Conservation (phyloP, 2,888 invertebrate species). For the Acanthococcus lagerstroemiae region DNA sequence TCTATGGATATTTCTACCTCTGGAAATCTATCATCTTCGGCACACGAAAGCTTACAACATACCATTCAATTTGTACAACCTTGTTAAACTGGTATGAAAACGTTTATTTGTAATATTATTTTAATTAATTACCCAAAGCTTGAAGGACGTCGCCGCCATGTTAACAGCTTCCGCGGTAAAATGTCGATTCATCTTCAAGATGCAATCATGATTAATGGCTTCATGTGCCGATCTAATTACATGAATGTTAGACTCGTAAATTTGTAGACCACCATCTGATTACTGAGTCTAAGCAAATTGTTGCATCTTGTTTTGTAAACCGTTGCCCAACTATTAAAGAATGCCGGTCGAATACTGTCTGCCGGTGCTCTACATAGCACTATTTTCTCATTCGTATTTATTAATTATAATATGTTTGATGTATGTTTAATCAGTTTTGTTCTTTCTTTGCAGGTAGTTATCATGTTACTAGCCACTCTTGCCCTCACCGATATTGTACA, state of each 20-base stretch:
- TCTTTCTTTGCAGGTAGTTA: conserved; percentile 42
- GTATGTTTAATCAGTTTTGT: background rate
- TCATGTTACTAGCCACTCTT: conserved; percentile 53
- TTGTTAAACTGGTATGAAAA: conserved; percentile 54
- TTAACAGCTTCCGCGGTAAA: background rate
- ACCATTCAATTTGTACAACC: conserved; percentile 60
- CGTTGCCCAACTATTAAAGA: background rate
- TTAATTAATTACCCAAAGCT: background rate
- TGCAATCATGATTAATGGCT: no score
- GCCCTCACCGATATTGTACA: conserved; percentile 56
- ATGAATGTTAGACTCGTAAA: no score
- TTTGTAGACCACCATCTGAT: no score
- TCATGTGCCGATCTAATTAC: no score
- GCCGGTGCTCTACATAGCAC: background rate
- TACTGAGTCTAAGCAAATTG: no score
- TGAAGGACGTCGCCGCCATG: background rate
- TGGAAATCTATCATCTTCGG: conserved; percentile 66
- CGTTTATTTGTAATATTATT: background rate
- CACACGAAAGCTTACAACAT: conserved; percentile 66
- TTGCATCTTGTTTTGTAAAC: no score
- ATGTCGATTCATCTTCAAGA: no score
- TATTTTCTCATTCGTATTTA: no score
- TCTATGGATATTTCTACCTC: conserved; percentile 62
- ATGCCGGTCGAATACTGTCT: background rate
- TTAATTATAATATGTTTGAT: no score